These are phyloP conservation scores for Petaurus breviceps DNA, from an alignment of 2,113 vertebrate genomes.

Conservation along the genomic window DNA sequence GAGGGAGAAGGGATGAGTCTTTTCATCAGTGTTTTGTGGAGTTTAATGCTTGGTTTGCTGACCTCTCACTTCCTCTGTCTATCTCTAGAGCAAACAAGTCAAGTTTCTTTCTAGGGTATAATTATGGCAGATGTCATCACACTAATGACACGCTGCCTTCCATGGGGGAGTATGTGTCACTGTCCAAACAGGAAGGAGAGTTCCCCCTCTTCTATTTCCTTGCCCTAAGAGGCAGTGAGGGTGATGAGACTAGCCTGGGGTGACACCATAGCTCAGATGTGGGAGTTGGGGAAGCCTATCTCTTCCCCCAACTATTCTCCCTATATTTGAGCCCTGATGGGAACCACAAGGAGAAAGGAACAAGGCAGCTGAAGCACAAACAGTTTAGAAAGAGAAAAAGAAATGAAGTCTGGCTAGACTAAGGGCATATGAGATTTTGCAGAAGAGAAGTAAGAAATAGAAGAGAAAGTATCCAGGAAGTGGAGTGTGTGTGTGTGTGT, in stretches of 20 bases:
- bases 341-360: background rate
- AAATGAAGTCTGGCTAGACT: background rate
- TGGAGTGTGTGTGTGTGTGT: background rate
- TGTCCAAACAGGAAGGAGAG: constrained; percentile 49
- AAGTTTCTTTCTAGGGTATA: background rate
- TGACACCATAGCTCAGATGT: background rate
- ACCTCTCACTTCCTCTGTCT: constrained; percentile 62
- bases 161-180: background rate
- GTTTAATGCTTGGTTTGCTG: constrained; percentile 12
- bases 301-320: background rate
- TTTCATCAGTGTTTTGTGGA: constrained; percentile 51
- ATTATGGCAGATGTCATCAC: constrained; percentile 61
- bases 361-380: background rate
- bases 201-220: background rate
- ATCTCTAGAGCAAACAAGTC: constrained; percentile 62
- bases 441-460: background rate
- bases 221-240: background rate
- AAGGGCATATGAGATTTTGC: background rate
- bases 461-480: background rate
- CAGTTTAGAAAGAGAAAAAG: background rate
- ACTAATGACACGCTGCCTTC: constrained; percentile 57
- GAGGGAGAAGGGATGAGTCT: constrained; percentile 38
- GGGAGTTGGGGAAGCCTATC: background rate
- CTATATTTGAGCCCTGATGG: background rate
- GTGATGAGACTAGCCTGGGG: background rate